Evolutionary conservation across 2,797 vertebrate species (phyloP), one percentile per base, ranked within the genome.

Genomic region (Hybognathus amarus): DNA sequence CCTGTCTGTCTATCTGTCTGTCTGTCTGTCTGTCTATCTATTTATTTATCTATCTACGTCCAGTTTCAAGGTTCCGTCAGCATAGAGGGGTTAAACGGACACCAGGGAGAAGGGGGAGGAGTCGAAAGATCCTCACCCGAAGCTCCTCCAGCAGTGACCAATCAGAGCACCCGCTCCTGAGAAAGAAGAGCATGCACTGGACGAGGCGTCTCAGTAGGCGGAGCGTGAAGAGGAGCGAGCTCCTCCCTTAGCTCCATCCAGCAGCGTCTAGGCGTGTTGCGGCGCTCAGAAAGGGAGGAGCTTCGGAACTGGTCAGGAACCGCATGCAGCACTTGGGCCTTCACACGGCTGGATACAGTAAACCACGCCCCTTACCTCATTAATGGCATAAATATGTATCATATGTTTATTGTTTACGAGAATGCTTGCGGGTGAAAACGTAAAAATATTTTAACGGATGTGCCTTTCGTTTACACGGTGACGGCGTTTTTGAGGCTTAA

Each of bases 101-200:
- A 88, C 92, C 22, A 94, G 91, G 76, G 95, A 95, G 13, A 90
- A 82, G 20, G 92, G 87, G 2, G 94, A 94, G 3, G 93, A 94
- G 79, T 50, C 83, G n/a, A 76, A 88, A 88, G 74, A 76, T 85
- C 52, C 69, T 85, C 78, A 84, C 79, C 22, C 85, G 61, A 22
- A 85, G 86, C 56, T 89, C 92, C 0, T 95, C 93, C 2, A 88
- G 92, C 69, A 93, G 93, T 0, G 96, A 98, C 86, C 96, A 93
- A 6, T 92, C 95, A 0, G 96, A 98, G 83, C 94, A 95, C 90
- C 96, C 96, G 0, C 89, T 97, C 87, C 94, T 96, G 89, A 96
- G 97, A 87, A 96, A 95, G 90, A 98, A 98, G 93, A 99, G 98
- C 93, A 96, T 98, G 95, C 96, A 97, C 91, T 99, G 98, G 98